Percentiles rank a stretch among this genome's conserved stretches.
These are phyloP conservation scores for Clarias fuscus DNA, from an alignment of 2,797 vertebrate species.

Conservation along the genomic window DNA sequence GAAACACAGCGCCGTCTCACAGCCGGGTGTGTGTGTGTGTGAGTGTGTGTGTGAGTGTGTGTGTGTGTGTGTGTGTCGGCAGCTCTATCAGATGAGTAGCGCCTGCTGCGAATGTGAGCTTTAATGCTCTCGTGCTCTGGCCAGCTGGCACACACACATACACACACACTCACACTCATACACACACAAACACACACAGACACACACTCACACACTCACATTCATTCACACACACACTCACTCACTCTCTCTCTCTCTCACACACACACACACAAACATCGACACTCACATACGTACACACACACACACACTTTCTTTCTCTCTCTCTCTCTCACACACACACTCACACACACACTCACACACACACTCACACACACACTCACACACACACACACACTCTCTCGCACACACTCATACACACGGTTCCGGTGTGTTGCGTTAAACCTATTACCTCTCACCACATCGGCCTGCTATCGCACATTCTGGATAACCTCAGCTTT, in stretches of 20 bases:
- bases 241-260: slow-evolving; percentile 10
- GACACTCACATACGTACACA: not conserved
- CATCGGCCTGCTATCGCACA: slow-evolving; percentile 93
- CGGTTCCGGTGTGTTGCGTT: slow-evolving; percentile 84
- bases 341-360: slow-evolving; percentile 5
- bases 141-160: slow-evolving; percentile 29
- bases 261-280: not conserved
- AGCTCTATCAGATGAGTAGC: not conserved
- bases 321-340: too few species aligned
- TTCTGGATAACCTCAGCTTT: slow-evolving; percentile 88
- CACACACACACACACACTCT: not conserved
- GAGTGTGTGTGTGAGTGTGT: slow-evolving; percentile 42
- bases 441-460: slow-evolving; percentile 94
- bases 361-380: slow-evolving; percentile 26
- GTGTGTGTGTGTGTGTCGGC: slow-evolving; percentile 21
- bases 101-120: slow-evolving; percentile 33
- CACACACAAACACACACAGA: slow-evolving; percentile 3
- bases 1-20: slow-evolving; percentile 23
- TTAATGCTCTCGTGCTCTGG: slow-evolving; percentile 35
- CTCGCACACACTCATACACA: slow-evolving; percentile 63
- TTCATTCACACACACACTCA: not conserved
- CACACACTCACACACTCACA: not conserved
- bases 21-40: slow-evolving; percentile 47
- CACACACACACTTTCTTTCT: not conserved
- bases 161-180: not conserved